Percentiles rank a stretch among this genome's conserved stretches.
Evolutionary conservation across 2,888 invertebrate species (phyloP).

Genomic region (Rutpela maculata): DNA sequence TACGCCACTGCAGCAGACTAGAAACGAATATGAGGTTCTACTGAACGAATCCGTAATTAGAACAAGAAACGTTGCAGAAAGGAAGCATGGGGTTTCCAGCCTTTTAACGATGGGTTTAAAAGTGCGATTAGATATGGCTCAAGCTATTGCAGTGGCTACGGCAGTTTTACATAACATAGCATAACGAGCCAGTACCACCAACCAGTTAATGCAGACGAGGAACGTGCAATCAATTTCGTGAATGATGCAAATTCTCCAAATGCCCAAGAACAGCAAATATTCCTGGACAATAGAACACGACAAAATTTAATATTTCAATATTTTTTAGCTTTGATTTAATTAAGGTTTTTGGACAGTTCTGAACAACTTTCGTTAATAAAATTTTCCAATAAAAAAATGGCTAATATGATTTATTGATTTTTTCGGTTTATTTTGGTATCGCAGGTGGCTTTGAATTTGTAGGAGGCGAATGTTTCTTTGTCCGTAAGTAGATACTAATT

Average conservation of each 20-base stretch:
- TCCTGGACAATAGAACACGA: background rate
- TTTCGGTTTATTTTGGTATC: too few relatives aligned
- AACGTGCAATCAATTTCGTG: background rate
- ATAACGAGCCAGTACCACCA: conserved; percentile 24
- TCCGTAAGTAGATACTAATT: too few relatives aligned
- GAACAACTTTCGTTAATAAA: too few relatives aligned
- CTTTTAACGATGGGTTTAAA: conserved; percentile 55
- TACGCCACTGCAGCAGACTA: conserved; percentile 38
- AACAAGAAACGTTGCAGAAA: conserved; percentile 41
- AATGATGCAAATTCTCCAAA: background rate
- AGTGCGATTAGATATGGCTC: conserved; percentile 46
- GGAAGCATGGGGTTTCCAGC: conserved; percentile 48
- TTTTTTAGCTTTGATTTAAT: too few relatives aligned
- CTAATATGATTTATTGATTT: too few relatives aligned
- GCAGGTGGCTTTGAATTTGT: too few relatives aligned
- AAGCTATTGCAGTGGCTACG: conserved; percentile 39
- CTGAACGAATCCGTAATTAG: conserved; percentile 42
- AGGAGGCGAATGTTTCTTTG: too few relatives aligned
- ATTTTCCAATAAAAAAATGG: too few relatives aligned
- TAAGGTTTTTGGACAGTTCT: too few relatives aligned
- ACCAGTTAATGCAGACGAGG: background rate
- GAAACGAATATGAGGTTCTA: conserved; percentile 25
- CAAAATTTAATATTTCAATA: background rate
- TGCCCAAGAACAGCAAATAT: background rate
- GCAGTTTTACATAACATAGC: conserved; percentile 45